Evolutionary conservation across 2,113 vertebrate genomes (phyloP).

Genomic region (Sapayoa aenigma): DNA sequence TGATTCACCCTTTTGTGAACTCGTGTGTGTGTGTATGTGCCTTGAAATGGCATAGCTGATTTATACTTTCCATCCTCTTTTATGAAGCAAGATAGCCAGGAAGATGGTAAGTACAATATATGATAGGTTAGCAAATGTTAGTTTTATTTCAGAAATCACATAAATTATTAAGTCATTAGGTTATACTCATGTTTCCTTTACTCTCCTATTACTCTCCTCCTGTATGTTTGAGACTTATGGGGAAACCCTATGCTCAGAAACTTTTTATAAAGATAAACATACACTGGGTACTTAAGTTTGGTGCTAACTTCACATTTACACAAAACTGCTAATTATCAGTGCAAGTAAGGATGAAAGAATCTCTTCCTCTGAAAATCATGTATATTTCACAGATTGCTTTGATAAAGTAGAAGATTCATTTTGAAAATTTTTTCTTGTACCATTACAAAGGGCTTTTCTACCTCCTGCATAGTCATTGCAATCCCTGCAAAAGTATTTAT

Average conservation of each 20-base stretch:
- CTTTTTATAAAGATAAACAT: not conserved
- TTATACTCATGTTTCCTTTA: not conserved
- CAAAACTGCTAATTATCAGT: not conserved
- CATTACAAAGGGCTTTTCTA: not conserved
- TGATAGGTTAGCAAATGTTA: not conserved
- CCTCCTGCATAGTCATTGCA: not conserved
- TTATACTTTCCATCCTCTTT: not conserved
- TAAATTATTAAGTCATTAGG: not conserved
- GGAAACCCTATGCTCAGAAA: not conserved
- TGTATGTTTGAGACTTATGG: not conserved
- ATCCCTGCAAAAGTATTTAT: not conserved
- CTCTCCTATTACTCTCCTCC: not conserved
- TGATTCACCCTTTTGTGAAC: not conserved
- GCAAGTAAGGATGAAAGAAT: not conserved
- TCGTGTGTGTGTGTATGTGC: not conserved
- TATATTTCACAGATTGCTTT: not conserved
- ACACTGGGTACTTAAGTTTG: not conserved
- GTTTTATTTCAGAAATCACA: not conserved
- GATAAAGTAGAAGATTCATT: not conserved
- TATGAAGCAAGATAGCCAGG: not conserved
- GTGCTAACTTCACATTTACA: not conserved
- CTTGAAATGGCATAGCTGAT: not conserved
- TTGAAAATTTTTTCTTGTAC: not conserved
- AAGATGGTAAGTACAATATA: not conserved
- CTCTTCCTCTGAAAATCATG: not conserved